Percentiles rank a stretch among this genome's conserved stretches.
Conservation (phyloP, 2,888 invertebrate species). For the Ectemnius cavifrons region DNA sequence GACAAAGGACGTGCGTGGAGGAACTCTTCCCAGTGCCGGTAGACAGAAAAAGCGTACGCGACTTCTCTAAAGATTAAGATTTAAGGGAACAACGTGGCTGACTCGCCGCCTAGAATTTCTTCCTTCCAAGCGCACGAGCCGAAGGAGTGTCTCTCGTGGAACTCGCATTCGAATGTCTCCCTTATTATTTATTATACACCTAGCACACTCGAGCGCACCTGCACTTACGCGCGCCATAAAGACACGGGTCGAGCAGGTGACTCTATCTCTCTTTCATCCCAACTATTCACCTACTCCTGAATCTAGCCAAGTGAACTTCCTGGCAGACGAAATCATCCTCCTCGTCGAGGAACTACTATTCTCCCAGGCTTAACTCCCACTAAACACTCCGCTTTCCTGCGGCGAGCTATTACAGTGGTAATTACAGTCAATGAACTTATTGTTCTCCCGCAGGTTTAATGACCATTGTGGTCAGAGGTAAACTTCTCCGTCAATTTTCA, state of each 20-base stretch:
- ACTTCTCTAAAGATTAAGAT: conserved; percentile 42
- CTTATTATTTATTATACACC: conserved; percentile 1
- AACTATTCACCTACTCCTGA: too few species aligned
- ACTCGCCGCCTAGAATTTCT: background rate
- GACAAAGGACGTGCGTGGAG: conserved; percentile 44
- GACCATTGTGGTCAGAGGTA: conserved; percentile 3
- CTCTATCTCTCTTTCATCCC: background rate
- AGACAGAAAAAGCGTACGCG: conserved; percentile 38
- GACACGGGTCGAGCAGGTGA: background rate
- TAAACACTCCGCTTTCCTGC: background rate
- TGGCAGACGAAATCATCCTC: conserved; percentile 8
- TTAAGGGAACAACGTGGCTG: conserved; percentile 29
- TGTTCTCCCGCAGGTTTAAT: background rate
- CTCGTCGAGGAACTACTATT: background rate
- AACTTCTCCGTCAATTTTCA: background rate
- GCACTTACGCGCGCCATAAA: background rate
- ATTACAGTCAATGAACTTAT: conserved; percentile 8
- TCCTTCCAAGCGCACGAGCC: background rate
- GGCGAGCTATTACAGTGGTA: background rate
- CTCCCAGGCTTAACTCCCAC: background rate
- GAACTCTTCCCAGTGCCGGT: conserved; percentile 22
- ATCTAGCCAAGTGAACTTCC: too few species aligned
- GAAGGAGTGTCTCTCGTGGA: background rate
- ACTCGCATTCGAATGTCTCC: conserved; percentile 7
- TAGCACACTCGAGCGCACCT: background rate